phyloP scores from a whole-genome alignment of 1,140 invertebrate species.

The Oreohelix idahoensis region DNA sequence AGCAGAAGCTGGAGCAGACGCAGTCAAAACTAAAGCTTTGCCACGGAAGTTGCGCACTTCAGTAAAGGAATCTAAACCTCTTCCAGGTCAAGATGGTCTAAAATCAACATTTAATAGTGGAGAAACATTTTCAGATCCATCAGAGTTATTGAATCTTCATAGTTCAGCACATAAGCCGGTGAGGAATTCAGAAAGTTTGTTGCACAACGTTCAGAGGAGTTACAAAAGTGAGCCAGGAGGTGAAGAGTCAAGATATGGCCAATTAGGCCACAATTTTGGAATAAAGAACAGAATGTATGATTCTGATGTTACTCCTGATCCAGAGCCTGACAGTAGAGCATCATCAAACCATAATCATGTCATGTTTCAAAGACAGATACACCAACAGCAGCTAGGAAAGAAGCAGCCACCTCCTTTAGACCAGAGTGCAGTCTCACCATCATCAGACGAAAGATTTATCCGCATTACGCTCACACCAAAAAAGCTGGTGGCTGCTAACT shows the following conservation, averaged over 20 bases:
- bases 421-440: not conserved
- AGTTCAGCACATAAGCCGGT: not conserved
- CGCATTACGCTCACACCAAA: constrained; percentile 28
- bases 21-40: not conserved
- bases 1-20: not conserved
- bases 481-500: not conserved
- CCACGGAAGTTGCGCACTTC: not conserved
- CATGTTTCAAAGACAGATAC: not conserved
- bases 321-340: not conserved
- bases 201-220: not conserved
- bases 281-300: not conserved
- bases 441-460: constrained; percentile 18
- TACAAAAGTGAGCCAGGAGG: not conserved
- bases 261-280: not conserved
- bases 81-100: not conserved
- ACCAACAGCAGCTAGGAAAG: not conserved
- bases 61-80: not conserved
- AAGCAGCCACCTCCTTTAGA: not conserved
- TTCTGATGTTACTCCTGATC: not conserved
- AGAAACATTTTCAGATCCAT: constrained; percentile 11
- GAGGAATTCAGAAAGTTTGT: not conserved
- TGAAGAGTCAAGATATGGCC: not conserved
- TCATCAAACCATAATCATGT: not conserved
- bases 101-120: not conserved
- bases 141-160: not conserved